phyloP scores from a whole-genome alignment of 2,888 invertebrate species.

The Tetheella fluctuosa region DNA sequence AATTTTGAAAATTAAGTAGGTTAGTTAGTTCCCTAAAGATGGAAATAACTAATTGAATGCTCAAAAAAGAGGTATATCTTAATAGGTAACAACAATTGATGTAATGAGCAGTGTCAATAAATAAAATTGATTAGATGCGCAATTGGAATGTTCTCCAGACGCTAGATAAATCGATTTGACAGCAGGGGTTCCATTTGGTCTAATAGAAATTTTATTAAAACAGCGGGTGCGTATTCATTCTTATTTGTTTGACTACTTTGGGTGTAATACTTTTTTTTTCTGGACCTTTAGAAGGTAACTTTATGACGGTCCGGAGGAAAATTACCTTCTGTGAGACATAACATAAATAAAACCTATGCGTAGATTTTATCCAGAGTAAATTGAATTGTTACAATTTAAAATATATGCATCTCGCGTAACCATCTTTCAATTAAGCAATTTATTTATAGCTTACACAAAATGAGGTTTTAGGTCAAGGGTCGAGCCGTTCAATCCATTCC shows the following conservation, averaged over 20 bases:
- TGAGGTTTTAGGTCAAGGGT: conserved; percentile 15
- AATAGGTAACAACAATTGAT: conserved; percentile 26
- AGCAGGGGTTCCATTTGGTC: conserved; percentile 58
- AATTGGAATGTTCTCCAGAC: conserved; percentile 40
- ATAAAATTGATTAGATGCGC: conserved; percentile 33
- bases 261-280: conserved; percentile 35
- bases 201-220: conserved; percentile 65
- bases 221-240: conserved; percentile 43
- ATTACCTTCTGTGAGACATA: conserved; percentile 18
- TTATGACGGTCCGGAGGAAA: conserved; percentile 24
- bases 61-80: too few species aligned
- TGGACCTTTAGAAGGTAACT: conserved; percentile 20
- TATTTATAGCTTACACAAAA: neutral
- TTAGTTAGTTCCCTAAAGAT: too few species aligned
- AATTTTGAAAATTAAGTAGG: too few species aligned
- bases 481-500: conserved; percentile 21
- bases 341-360: neutral
- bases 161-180: conserved; percentile 64
- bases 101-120: conserved; percentile 36
- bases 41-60: too few species aligned
- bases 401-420: conserved; percentile 10
- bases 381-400: conserved; percentile 21
- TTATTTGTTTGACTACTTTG: conserved; percentile 50
- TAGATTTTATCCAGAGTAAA: conserved; percentile 12
- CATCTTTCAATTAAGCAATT: conserved; percentile 7